These are phyloP conservation scores for Calephelis virginiensis DNA, from an alignment of 1,140 invertebrate genomes.

Conservation along the genomic window DNA sequence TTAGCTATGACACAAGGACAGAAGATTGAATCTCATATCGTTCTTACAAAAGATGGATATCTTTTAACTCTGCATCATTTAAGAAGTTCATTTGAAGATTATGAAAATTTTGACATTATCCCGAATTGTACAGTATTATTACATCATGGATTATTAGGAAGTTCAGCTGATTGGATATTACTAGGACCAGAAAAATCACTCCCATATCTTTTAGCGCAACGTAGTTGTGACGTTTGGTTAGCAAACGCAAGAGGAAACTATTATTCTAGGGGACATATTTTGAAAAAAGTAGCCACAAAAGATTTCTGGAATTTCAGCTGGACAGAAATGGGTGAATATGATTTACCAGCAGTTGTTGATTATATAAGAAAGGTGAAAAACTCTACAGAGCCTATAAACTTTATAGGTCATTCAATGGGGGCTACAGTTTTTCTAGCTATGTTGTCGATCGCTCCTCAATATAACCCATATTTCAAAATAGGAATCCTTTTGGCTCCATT, in stretches of 20 bases:
- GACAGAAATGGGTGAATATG: constrained; percentile 85
- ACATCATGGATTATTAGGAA: constrained; percentile 87
- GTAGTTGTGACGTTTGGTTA: constrained; percentile 84
- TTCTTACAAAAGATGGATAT: constrained; percentile 78
- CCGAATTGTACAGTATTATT: constrained; percentile 77
- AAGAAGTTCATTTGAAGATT: constrained; percentile 43
- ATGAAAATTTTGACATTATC: constrained; percentile 25
- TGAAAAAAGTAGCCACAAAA: constrained; percentile 57
- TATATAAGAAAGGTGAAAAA: constrained; percentile 78
- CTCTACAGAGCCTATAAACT: constrained; percentile 78
- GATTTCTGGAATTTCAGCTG: constrained; percentile 83
- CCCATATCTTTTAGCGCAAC: constrained; percentile 80
- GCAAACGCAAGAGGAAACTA: constrained; percentile 82
- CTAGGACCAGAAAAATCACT: constrained; percentile 81
- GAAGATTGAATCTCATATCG: constrained; percentile 81
- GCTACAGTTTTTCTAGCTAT: constrained; percentile 80
- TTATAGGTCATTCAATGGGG: constrained; percentile 86
- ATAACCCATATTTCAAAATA: constrained; percentile 81
- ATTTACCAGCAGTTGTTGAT: constrained; percentile 87
- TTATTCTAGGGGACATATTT: constrained; percentile 79
- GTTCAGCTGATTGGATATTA: constrained; percentile 87
- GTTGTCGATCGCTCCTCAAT: constrained; percentile 80
- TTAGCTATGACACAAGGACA: constrained; percentile 82
- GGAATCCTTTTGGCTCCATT: constrained; percentile 87
- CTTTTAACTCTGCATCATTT: constrained; percentile 82